These are phyloP conservation scores for Platorchestia sp. DNA, from an alignment of 1,140 invertebrate genomes.

Conservation along the genomic window DNA sequence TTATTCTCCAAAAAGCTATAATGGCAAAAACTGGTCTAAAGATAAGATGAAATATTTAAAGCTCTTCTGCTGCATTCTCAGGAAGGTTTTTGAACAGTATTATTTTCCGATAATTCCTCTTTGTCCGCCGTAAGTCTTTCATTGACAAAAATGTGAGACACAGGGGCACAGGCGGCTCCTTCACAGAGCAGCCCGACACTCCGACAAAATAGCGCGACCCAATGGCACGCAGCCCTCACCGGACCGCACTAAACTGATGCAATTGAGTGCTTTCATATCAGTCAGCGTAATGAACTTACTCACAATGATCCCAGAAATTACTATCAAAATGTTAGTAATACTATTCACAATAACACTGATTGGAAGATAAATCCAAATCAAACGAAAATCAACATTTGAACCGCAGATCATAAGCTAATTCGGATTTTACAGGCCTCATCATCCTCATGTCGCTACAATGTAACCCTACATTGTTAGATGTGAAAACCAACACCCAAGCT, in stretches of 20 bases:
- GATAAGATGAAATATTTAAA: not conserved
- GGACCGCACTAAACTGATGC: not conserved
- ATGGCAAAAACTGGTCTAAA: not conserved
- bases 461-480: not conserved
- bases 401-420: not conserved
- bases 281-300: not conserved
- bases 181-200: not conserved
- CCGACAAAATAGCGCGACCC: not conserved
- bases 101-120: not conserved
- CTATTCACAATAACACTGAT: not conserved
- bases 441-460: not conserved
- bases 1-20: not conserved
- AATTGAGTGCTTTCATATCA: not conserved
- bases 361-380: not conserved
- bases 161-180: not conserved
- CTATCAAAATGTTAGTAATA: not conserved
- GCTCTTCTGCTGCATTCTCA: not conserved
- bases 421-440: not conserved
- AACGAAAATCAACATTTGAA: not conserved
- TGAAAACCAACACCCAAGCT: not conserved
- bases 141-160: not conserved
- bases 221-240: not conserved
- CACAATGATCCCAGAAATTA: no score
- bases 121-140: not conserved
- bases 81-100: not conserved